phyloP scores from a whole-genome alignment of 2,888 invertebrate species.

The Diadegma fenestrale region DNA sequence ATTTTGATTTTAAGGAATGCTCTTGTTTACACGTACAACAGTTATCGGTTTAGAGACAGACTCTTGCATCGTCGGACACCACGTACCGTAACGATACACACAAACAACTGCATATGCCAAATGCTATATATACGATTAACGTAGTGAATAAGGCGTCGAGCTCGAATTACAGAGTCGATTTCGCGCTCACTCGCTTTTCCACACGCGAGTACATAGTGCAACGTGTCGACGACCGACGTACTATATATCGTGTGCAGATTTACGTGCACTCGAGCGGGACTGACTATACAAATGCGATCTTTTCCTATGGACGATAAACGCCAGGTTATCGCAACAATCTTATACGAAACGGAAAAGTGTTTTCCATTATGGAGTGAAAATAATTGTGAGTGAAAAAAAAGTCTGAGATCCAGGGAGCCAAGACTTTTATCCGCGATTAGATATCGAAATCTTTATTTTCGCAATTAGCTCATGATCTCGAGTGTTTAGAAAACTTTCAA shows the following conservation, averaged over 20 bases:
- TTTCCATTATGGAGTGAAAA: neutral
- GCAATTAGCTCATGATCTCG: neutral
- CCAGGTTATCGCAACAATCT: constrained; percentile 36
- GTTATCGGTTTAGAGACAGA: constrained; percentile 51
- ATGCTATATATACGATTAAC: constrained; percentile 21
- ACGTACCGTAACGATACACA: constrained; percentile 38
- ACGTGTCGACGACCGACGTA: constrained; percentile 30
- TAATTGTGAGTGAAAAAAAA: neutral
- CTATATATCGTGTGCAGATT: constrained; percentile 16
- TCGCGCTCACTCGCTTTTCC: constrained; percentile 57
- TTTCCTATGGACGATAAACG: constrained; percentile 47
- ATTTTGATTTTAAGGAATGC: neutral
- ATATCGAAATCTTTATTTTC: neutral
- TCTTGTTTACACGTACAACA: neutral
- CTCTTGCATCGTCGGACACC: constrained; percentile 49
- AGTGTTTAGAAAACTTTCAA: neutral
- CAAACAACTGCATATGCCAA: neutral
- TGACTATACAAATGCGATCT: constrained; percentile 51
- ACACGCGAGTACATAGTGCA: constrained; percentile 51
- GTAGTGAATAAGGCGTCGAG: constrained; percentile 39
- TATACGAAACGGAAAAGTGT: constrained; percentile 18
- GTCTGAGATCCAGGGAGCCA: neutral
- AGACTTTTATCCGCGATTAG: neutral
- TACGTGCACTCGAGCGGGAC: constrained; percentile 45
- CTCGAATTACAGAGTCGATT: constrained; percentile 64